Conservation (phyloP, 2,113 vertebrate species). For the Polypterus bichir region DNA sequence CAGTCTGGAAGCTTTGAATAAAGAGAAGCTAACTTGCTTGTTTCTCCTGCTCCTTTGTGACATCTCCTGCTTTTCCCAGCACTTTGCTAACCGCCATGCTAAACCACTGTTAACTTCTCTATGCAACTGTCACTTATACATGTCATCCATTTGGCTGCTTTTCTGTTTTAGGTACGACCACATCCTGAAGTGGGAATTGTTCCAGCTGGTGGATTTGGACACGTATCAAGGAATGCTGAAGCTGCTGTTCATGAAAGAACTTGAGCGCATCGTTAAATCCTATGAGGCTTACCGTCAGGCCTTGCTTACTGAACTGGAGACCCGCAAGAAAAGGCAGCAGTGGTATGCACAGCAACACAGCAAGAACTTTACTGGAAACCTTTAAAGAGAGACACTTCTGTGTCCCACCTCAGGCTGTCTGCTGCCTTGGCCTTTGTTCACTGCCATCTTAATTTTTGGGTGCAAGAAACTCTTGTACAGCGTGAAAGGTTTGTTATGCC, state of each 20-base stretch:
- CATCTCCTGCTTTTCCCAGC: neutral
- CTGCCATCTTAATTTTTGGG: neutral
- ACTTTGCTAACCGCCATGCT: neutral
- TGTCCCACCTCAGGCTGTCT: too few relatives aligned
- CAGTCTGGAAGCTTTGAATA: too few relatives aligned
- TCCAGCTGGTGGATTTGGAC: constrained; percentile 93
- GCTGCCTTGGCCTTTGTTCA: too few relatives aligned
- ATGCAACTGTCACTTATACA: neutral
- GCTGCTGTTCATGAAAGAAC: constrained; percentile 97
- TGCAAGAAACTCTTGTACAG: constrained; percentile 1
- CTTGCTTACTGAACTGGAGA: constrained; percentile 77
- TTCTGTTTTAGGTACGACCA: constrained; percentile 78
- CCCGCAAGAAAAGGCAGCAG: constrained; percentile 83
- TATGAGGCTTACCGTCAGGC: constrained; percentile 91
- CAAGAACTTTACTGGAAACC: constrained; percentile 69
- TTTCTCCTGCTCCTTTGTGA: neutral
- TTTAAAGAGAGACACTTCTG: constrained; percentile 27
- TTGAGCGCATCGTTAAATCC: constrained; percentile 91
- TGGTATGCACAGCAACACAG: constrained; percentile 77
- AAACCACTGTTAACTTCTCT: neutral
- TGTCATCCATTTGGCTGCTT: neutral
- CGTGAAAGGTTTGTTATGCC: too few relatives aligned
- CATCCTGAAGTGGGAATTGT: constrained; percentile 97
- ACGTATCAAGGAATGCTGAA: constrained; percentile 98
- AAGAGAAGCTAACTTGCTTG: too few relatives aligned